Evolutionary conservation across 1,140 invertebrate species (phyloP).

Genomic region (Heliothis virescens): DNA sequence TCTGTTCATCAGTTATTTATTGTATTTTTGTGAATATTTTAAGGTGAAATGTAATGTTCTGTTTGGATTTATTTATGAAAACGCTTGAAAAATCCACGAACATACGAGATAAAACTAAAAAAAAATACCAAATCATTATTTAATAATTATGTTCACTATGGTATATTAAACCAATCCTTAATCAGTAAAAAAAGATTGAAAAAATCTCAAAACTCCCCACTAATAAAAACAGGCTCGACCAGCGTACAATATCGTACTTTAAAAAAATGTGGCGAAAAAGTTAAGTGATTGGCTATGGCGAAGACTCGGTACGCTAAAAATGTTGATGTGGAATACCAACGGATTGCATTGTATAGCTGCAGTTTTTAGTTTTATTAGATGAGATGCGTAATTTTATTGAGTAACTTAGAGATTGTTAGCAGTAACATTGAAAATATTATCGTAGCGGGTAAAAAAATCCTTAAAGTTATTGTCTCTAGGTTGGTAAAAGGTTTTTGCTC

Average conservation of each 20-base stretch:
- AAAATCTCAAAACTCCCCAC: no score
- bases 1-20: constrained; percentile 7
- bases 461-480: no score
- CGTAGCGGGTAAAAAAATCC: no score
- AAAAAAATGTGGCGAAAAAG: constrained; percentile 17
- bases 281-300: constrained; percentile 15
- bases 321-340: not conserved
- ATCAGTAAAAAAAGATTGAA: no score
- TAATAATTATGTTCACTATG: no score
- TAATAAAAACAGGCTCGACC: no score
- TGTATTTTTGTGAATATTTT: not conserved
- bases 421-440: not conserved
- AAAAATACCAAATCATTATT: no score
- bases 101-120: no score
- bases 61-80: no score
- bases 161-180: no score
- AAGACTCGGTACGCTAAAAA: not conserved
- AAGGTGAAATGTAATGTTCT: not conserved
- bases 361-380: constrained; percentile 21
- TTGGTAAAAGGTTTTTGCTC: no score
- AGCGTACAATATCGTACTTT: not conserved
- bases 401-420: not conserved
- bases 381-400: not conserved
- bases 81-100: no score
- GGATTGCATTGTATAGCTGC: constrained; percentile 7